Percentiles rank a stretch among this genome's conserved stretches.
Evolutionary conservation across 2,113 vertebrate species (phyloP).

Genomic region (Arenaria interpres): DNA sequence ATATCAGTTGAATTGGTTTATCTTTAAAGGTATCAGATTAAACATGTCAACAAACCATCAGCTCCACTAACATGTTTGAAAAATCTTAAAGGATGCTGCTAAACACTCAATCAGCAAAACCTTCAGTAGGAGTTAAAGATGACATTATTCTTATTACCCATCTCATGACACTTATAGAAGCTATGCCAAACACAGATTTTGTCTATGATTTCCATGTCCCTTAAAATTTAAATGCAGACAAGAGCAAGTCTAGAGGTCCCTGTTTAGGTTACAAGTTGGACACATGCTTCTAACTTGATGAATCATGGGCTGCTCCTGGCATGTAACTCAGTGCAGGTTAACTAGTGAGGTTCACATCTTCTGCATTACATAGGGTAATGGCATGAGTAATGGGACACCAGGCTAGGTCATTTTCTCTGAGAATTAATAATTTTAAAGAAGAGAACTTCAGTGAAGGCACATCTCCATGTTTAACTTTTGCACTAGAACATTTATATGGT

Average conservation of each 20-base stretch:
- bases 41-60: background rate
- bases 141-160: background rate
- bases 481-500: background rate
- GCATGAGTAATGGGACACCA: background rate
- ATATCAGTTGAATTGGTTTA: background rate
- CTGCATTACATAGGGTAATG: background rate
- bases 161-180: background rate
- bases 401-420: background rate
- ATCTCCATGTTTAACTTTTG: background rate
- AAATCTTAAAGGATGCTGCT: background rate
- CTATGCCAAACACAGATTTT: background rate
- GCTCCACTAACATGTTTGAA: background rate
- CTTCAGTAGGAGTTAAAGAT: background rate
- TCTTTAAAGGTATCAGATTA: background rate
- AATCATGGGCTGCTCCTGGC: background rate
- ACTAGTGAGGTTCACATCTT: background rate
- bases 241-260: background rate
- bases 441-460: background rate
- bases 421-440: background rate
- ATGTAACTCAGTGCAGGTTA: background rate
- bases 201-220: background rate
- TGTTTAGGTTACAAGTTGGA: background rate
- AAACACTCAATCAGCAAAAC: background rate
- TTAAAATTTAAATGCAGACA: background rate
- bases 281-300: background rate